Evolutionary conservation across 2,113 vertebrate genomes (phyloP).

Genomic region (Nothocercus julius): DNA sequence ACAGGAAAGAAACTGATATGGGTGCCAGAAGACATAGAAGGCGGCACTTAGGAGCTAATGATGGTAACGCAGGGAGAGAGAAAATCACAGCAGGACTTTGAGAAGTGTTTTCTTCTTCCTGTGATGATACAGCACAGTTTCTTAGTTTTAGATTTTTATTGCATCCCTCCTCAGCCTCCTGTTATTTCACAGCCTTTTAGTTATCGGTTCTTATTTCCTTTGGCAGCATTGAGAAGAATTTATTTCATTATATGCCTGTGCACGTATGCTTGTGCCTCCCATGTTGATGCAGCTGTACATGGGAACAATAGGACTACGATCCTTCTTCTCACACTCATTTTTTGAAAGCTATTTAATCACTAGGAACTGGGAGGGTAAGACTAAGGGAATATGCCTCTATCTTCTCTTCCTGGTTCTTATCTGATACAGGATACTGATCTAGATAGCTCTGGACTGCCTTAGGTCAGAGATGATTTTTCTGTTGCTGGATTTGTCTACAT

Average conservation of each 20-base stretch:
- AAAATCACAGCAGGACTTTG: neutral
- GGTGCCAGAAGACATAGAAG: neutral
- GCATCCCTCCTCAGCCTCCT: neutral
- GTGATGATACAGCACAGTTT: neutral
- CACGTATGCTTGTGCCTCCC: neutral
- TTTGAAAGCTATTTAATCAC: neutral
- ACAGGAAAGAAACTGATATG: neutral
- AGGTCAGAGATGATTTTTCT: neutral
- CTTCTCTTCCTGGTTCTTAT: neutral
- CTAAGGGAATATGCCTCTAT: neutral
- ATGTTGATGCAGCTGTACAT: neutral
- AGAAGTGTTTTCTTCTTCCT: neutral
- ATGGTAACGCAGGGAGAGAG: neutral
- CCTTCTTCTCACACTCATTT: neutral
- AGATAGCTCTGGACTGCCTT: neutral
- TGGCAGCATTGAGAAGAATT: constrained; percentile 1
- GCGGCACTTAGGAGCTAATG: neutral
- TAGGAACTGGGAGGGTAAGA: neutral
- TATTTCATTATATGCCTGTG: neutral
- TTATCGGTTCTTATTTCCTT: neutral
- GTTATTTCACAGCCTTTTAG: neutral
- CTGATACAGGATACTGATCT: neutral
- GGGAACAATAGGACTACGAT: neutral
- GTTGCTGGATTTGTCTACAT: neutral
- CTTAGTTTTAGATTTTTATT: neutral